Evolutionary conservation across 1,140 invertebrate genomes (phyloP), one percentile per base, ranked within the genome.

Genomic region (Drosophila elegans): DNA sequence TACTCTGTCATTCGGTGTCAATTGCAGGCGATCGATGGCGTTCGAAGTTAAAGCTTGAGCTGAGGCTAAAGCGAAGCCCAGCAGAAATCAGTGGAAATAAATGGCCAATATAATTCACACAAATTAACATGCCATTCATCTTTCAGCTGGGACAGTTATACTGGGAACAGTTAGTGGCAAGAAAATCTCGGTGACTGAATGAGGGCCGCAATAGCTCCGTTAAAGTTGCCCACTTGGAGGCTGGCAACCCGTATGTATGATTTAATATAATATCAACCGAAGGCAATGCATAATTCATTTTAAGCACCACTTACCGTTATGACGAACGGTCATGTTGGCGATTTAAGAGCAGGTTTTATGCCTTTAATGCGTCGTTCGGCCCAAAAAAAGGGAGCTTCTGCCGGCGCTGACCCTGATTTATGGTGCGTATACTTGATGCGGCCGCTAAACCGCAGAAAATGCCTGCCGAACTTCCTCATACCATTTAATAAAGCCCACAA

Each of bases 291-390:
- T 86, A 88, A 86, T 89, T 86, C 83, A 89, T 79, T 89, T 86
- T 88, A 86, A 86, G 83, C 83, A 86, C 83, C 79, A 86, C 83
- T 88, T 86, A 88, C 80, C 64, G 79, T 82, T 88, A 86, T 83
- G 75, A 88, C 63, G 53, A 79, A 88, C 75, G 63, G 66, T 55
- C 79, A 42, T 77, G 61, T 60, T 67, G 67, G 75, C 79, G 81
- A 83, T 86, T 88, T 89, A 76, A 82, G 83, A 68, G 71, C 44
- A 75, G 79, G 66, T 79, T 88, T 86, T 88, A 88, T 86, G 84
- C 79, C 73, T 89, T 88, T 82, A 86, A 86, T 86, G 88, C 82
- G 75, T 76, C 79, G 78, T 82, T 82, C 6, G 74, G 51, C 42
- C 62, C 63, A 54, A 51, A 56, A 60, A 72, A 27, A 66, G 25